Evolutionary conservation across 2,797 vertebrate genomes (phyloP).

Genomic region (Bradypodion pumilum): DNA sequence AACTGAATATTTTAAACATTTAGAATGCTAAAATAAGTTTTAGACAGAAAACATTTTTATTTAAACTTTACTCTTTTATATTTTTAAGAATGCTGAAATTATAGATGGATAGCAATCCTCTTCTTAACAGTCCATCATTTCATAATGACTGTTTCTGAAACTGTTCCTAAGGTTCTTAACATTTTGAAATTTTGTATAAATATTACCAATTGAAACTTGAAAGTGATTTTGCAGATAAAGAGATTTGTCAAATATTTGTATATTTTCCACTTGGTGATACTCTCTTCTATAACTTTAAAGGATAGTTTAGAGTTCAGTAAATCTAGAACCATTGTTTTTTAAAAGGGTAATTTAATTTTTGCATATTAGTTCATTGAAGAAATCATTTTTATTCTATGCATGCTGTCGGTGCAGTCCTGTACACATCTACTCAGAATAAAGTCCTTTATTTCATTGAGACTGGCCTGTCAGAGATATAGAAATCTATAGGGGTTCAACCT

Average conservation of each 20-base stretch:
- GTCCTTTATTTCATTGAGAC: not conserved
- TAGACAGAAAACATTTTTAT: not conserved
- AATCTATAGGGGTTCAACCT: not conserved
- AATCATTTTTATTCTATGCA: constrained; percentile 50
- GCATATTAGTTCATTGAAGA: constrained; percentile 45
- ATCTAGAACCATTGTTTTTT: constrained; percentile 51
- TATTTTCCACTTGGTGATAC: constrained; percentile 43
- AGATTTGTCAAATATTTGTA: constrained; percentile 58
- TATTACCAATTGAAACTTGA: constrained; percentile 55
- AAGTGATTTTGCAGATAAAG: constrained; percentile 48
- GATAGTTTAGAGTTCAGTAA: constrained; percentile 60
- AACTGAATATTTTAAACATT: not conserved
- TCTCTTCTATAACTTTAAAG: constrained; percentile 58
- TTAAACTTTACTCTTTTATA: not conserved
- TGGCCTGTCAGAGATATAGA: not conserved
- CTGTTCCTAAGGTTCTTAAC: not conserved
- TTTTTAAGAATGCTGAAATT: not conserved
- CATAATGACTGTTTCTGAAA: not conserved
- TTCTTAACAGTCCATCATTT: not conserved
- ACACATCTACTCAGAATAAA: not conserved
- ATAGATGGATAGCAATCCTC: not conserved
- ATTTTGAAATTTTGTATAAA: constrained; percentile 47
- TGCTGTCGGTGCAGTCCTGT: not conserved
- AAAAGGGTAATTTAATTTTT: constrained; percentile 60
- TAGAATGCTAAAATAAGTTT: not conserved